These are phyloP conservation scores for Pteropus alecto DNA, from an alignment of 2,113 vertebrate species.

Conservation along the genomic window DNA sequence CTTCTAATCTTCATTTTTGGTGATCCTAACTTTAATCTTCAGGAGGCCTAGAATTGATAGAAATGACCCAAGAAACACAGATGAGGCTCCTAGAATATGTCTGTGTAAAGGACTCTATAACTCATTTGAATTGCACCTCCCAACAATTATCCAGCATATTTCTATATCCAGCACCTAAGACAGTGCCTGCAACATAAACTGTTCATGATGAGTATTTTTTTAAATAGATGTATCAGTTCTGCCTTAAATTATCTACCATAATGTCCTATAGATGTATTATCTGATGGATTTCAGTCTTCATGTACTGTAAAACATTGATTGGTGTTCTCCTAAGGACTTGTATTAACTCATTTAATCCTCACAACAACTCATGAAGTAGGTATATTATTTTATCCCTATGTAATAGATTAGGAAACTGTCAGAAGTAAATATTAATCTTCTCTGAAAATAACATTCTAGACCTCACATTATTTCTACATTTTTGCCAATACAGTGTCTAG, in stretches of 20 bases:
- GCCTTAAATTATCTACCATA: not conserved
- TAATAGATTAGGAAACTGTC: not conserved
- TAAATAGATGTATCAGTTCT: not conserved
- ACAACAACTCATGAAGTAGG: not conserved
- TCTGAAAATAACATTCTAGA: not conserved
- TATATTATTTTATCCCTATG: not conserved
- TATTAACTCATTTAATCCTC: not conserved
- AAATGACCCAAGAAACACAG: not conserved
- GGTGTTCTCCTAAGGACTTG: not conserved
- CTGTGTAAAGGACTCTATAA: not conserved
- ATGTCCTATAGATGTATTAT: not conserved
- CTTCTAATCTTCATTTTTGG: not conserved
- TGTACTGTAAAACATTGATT: not conserved
- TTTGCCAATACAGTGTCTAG: not conserved
- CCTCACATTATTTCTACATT: not conserved
- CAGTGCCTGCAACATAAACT: not conserved
- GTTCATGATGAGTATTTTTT: not conserved
- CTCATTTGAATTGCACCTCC: not conserved
- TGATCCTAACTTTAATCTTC: not conserved
- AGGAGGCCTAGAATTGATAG: not conserved
- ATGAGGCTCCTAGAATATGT: not conserved
- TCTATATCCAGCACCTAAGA: not conserved
- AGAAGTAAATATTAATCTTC: not conserved
- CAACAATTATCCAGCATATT: not conserved
- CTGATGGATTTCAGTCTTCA: not conserved